Conservation (phyloP, 2,888 invertebrate species). For the Scrobipalpa costella region DNA sequence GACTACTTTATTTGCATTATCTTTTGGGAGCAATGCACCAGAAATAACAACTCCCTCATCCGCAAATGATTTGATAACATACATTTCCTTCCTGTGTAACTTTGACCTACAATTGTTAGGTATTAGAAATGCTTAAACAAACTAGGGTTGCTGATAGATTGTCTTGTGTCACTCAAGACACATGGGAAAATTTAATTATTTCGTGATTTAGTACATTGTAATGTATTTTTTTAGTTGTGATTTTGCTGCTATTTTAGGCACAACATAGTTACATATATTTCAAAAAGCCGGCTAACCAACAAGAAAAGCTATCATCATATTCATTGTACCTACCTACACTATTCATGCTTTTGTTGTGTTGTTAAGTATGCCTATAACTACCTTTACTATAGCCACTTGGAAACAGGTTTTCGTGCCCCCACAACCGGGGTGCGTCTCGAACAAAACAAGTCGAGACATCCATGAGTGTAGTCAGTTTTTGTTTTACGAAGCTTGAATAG, state of each 20-base stretch:
- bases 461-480: constrained; percentile 51
- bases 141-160: too few relatives aligned
- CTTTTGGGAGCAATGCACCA: constrained; percentile 63
- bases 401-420: constrained; percentile 62
- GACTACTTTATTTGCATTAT: constrained; percentile 44
- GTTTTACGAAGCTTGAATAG: constrained; percentile 56
- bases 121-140: too few relatives aligned
- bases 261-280: not conserved
- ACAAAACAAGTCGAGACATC: constrained; percentile 52
- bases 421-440: constrained; percentile 51
- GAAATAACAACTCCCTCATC: constrained; percentile 51
- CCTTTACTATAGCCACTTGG: constrained; percentile 37
- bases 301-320: not conserved
- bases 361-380: constrained; percentile 34
- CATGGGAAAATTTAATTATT: too few relatives aligned
- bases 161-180: too few relatives aligned
- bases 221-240: not conserved
- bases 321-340: constrained; percentile 31
- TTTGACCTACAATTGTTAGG: not conserved
- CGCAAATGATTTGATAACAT: constrained; percentile 52
- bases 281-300: not conserved
- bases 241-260: not conserved
- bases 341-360: constrained; percentile 53
- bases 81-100: constrained; percentile 54
- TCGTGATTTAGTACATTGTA: too few relatives aligned